Evolutionary conservation across 2,888 invertebrate species (phyloP), one percentile per base, ranked within the genome.

Genomic region (Cryptocephalus moraei): DNA sequence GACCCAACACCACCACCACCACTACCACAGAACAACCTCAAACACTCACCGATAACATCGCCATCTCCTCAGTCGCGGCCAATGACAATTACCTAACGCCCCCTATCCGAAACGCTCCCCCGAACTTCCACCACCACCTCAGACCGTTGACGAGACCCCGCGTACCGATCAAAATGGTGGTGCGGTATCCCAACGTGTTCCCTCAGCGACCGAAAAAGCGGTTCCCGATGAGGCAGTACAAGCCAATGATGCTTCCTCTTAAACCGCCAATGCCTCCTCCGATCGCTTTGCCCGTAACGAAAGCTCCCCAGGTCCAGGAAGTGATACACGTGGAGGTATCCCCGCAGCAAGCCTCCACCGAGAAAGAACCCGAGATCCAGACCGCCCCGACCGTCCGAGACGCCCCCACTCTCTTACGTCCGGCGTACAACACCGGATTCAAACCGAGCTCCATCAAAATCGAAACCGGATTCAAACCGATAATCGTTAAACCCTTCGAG

Each of bases 381-480:
- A 62, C 63, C 4, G 57, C 58, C 12, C 50, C 56, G 34, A 53
- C 52, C 48, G 49, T 45, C n/a, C 33, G 46, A 13, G 13, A 48
- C 4, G 32, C 47, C 9, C 51, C 50, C 14, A 49, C 33, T 34
- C 45, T 50, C 46, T 33, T 55, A 42, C 47, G 67, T 44, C 78
- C 80, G 1, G 85, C 85, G 0, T 68, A 80, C 0, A 86, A 86
- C 56, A 83, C 82, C 1, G 87, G 88, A 0, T 91, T 91, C 57
- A 81, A 86, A 64, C 88, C 89, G 0, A 82, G 82, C 55, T 82
- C 86, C 0, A 82, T 91, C 6, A 83, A 89, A 0, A 82, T 90
- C 10, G 90, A 91, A 70, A 82, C 86, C 48, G 90, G 90, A 0
- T 91, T 91, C 61, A 86, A 82, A 54, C 90, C 91, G 0, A 89